phyloP scores from a whole-genome alignment of 2,888 invertebrate genomes.

The Bimastos eiseni region DNA sequence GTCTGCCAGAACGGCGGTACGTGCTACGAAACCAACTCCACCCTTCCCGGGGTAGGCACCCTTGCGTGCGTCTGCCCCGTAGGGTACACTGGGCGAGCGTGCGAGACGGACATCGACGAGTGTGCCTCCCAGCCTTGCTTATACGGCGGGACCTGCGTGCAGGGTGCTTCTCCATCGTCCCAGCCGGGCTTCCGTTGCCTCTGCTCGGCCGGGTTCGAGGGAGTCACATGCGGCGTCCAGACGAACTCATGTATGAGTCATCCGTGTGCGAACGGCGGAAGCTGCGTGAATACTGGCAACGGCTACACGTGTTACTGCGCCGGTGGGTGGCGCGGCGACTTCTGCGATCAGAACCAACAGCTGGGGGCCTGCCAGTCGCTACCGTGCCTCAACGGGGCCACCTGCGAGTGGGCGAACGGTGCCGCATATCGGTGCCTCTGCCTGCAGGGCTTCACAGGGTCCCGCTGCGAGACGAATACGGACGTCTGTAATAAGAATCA shows the following conservation, averaged over 20 bases:
- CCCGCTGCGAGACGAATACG: slow-evolving; percentile 27
- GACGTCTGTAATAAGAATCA: slow-evolving; percentile 57
- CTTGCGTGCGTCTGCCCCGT: slow-evolving; percentile 64
- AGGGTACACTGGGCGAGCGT: slow-evolving; percentile 53
- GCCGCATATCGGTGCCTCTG: slow-evolving; percentile 41
- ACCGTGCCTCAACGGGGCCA: slow-evolving; percentile 38
- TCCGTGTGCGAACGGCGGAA: slow-evolving; percentile 46
- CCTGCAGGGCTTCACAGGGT: slow-evolving; percentile 15
- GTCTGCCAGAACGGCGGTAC: slow-evolving; percentile 36
- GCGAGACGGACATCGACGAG: slow-evolving; percentile 71
- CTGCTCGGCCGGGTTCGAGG: slow-evolving; percentile 36
- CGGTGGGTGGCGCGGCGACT: slow-evolving; percentile 40
- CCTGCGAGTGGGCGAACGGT: slow-evolving; percentile 35
- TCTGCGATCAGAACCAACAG: slow-evolving; percentile 39
- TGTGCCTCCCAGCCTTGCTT: slow-evolving; percentile 66
- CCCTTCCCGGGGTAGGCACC: slow-evolving; percentile 47
- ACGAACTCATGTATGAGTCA: slow-evolving; percentile 35
- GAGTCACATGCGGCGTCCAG: slow-evolving; percentile 32
- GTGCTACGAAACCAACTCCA: slow-evolving; percentile 45
- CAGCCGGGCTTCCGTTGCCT: slow-evolving; percentile 57
- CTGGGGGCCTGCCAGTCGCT: slow-evolving; percentile 46
- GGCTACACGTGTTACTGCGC: slow-evolving; percentile 47
- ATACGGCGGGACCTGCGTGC: slow-evolving; percentile 34
- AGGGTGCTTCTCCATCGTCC: slow-evolving; percentile 28
- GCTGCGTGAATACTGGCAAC: slow-evolving; percentile 63